Evolutionary conservation across 2,113 vertebrate species (phyloP), one percentile per base, ranked within the genome.

Genomic region (Oryzias celebensis): DNA sequence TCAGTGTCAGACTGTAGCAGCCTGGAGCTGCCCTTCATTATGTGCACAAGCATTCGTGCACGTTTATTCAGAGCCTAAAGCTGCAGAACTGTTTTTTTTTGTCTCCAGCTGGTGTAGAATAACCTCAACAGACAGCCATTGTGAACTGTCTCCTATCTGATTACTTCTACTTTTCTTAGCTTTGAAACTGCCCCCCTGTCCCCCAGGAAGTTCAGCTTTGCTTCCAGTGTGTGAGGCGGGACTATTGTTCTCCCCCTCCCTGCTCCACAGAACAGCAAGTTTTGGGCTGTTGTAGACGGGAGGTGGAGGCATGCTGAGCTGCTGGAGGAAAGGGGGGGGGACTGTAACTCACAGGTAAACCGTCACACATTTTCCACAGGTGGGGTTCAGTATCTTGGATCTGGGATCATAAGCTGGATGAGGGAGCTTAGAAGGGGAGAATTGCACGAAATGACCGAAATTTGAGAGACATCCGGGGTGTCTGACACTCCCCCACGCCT

Each of bases 51-150:
- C 36, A 45, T 66, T 54, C 59, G 75, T 62, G 51, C 61, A 61
- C 61, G 52, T 23, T 78, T 54, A 60, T 36, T 54, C 59, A 52
- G 36, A 28, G 28, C 46, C 24, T 51, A 68, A 76, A 80, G 85
- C 71, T 76, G 88, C 73, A 77, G 77, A 91, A 91, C 89, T 87
- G 71, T 90, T 91, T 91, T 64, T 20, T 73, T 89, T 90, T 91
- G 85, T 90, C 61, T 76, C 44, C 26, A 75, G 74, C 54, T 68
- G 78, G 78, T 78, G 55, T 78, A 70, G 54, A 26, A 42, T 73
- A 77, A 73, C 75, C 42, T 15, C 71, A 57, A 51, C n/a, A 2
- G 31, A 36, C 54, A 73, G 48, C 59, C 58, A 56, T 76, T 77
- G 41, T 48, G 16, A 70, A 4, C 58, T 58, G 61, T 53, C 58